Conservation (phyloP, 2,888 invertebrate genomes). For the Spodoptera littoralis region DNA sequence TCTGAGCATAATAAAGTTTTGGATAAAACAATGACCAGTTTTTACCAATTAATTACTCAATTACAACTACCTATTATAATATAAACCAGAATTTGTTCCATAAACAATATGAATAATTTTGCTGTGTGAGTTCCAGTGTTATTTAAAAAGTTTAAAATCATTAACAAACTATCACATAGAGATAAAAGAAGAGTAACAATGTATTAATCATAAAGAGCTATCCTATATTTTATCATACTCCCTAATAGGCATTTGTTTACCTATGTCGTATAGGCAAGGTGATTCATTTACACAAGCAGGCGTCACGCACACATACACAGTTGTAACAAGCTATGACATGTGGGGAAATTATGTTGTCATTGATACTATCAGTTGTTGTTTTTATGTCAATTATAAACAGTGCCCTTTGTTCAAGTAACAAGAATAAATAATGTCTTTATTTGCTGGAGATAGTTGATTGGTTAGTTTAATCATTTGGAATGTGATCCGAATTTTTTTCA, state of each 20-base stretch:
- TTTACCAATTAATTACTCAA: too few species aligned
- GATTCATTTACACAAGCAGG: constrained; percentile 11
- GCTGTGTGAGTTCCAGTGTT: too few species aligned
- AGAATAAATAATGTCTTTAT: constrained; percentile 11
- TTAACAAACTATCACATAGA: constrained; percentile 21
- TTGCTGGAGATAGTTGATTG: too few species aligned
- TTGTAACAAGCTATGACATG: neutral
- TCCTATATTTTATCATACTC: constrained; percentile 17
- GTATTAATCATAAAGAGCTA: constrained; percentile 20
- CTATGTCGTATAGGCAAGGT: constrained; percentile 3
- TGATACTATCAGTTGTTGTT: constrained; percentile 26
- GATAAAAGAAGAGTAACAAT: constrained; percentile 19
- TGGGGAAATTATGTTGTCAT: constrained; percentile 24
- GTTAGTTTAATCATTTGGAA: neutral
- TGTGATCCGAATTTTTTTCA: neutral
- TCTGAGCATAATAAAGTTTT: too few species aligned
- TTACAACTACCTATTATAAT: too few species aligned
- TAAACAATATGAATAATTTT: too few species aligned
- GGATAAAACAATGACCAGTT: too few species aligned
- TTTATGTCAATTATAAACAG: constrained; percentile 13
- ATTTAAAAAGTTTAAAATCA: neutral
- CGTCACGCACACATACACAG: constrained; percentile 12
- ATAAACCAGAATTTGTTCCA: too few species aligned
- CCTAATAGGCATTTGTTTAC: constrained; percentile 33
- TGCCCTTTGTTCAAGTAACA: constrained; percentile 1